Evolutionary conservation across 2,888 invertebrate species (phyloP).

Genomic region (Abscondita cerata): DNA sequence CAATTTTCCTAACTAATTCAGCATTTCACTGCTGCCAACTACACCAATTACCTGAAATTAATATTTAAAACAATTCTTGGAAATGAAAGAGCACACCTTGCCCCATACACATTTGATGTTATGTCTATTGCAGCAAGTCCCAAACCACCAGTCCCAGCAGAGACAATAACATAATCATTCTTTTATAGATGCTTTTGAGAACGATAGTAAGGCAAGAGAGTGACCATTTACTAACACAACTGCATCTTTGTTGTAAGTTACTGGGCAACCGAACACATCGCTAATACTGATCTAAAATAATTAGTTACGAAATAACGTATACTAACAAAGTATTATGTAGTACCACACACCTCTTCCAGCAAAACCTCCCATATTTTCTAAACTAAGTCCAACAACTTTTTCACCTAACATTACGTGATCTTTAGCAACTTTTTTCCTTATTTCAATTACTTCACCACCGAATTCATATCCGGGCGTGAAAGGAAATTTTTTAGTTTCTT

Average conservation of each 20-base stretch:
- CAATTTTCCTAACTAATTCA: conserved; percentile 64
- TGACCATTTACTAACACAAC: conserved; percentile 68
- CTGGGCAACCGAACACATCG: conserved; percentile 67
- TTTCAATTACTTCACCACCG: conserved; percentile 66
- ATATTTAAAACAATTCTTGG: neutral
- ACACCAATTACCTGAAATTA: conserved; percentile 69
- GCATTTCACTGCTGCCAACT: conserved; percentile 68
- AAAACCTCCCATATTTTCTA: conserved; percentile 65
- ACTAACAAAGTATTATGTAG: conserved; percentile 23
- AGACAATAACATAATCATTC: conserved; percentile 67
- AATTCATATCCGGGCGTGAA: conserved; percentile 72
- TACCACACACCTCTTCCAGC: conserved; percentile 67
- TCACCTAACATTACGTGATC: conserved; percentile 62
- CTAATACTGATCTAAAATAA: conserved; percentile 52
- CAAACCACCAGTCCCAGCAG: conserved; percentile 69
- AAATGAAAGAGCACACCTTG: conserved; percentile 56
- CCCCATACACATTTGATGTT: conserved; percentile 70
- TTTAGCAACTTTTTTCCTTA: conserved; percentile 60
- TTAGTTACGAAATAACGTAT: neutral
- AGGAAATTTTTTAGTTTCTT: conserved; percentile 61
- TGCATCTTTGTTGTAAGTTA: conserved; percentile 63
- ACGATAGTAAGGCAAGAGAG: conserved; percentile 69
- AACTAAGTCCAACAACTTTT: conserved; percentile 66
- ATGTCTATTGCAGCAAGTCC: conserved; percentile 73
- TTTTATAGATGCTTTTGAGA: conserved; percentile 61